These are phyloP conservation scores for Apotomis capreana DNA, from an alignment of 2,888 invertebrate genomes.

Conservation along the genomic window DNA sequence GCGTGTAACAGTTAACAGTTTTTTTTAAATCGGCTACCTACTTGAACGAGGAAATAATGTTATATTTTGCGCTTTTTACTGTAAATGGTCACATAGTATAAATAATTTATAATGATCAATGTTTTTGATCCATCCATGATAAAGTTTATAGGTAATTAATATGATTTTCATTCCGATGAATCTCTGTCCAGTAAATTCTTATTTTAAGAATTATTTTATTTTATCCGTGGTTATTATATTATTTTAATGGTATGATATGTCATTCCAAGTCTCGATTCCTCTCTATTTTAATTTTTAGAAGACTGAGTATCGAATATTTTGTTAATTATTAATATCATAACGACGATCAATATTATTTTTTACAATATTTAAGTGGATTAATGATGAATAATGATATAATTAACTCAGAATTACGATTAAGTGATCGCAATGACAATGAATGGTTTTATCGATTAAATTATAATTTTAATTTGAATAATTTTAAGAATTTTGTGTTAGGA, in stretches of 20 bases:
- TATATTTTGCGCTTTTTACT: slow-evolving; percentile 1
- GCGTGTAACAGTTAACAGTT: too few species aligned
- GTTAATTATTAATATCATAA: slow-evolving; percentile 40
- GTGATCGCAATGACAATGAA: slow-evolving; percentile 48
- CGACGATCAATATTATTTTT: slow-evolving; percentile 39
- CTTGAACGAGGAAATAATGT: not conserved
- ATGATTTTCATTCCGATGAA: slow-evolving; percentile 31
- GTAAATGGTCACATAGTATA: slow-evolving; percentile 14
- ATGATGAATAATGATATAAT: slow-evolving; percentile 45
- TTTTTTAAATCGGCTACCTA: too few species aligned
- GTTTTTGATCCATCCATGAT: slow-evolving; percentile 30
- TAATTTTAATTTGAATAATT: slow-evolving; percentile 49
- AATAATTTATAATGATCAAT: slow-evolving; percentile 11
- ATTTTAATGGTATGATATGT: slow-evolving; percentile 40
- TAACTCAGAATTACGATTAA: slow-evolving; percentile 51
- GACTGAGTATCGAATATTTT: slow-evolving; percentile 56
- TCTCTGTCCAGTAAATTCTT: slow-evolving; percentile 24
- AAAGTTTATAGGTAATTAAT: not conserved
- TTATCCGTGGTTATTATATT: slow-evolving; percentile 35
- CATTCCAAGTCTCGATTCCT: slow-evolving; percentile 43
- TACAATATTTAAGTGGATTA: slow-evolving; percentile 50
- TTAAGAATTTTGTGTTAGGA: slow-evolving; percentile 61
- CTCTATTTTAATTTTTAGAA: slow-evolving; percentile 49
- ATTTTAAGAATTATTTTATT: slow-evolving; percentile 34
- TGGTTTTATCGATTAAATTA: slow-evolving; percentile 46